Base-by-base conservation (phyloP, 2,797 vertebrate species). In the Lepus oiostolus region DNA sequence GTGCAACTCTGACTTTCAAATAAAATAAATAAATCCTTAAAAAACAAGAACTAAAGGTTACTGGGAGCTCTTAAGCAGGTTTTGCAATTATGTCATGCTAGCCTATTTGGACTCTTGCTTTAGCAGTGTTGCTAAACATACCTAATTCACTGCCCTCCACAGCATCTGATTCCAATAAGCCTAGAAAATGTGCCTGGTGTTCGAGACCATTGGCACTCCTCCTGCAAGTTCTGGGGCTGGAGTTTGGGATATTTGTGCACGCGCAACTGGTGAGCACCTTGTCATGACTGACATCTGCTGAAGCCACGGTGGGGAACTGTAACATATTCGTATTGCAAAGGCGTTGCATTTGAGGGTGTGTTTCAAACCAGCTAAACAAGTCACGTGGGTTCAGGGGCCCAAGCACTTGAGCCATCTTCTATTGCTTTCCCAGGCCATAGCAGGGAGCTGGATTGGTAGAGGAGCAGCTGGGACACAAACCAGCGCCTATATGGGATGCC, bases 321-420 rank as follows among this genome's bases (percentile, higher is more conserved):
- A 10, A 11, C 24, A 26, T 11, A 4, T 16, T 75, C 13, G 30
- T 58, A 12, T 30, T 47, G 28, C 67, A 67, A 30, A 95, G 7
- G 16, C 30, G n/a, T 2, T 74, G 30, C 58, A 84, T 11, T 9
- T 4, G 26, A 13, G n/a, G 13, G 13, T n/a, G 2, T 35, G 68
- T 80, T 92, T 90, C 24, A 67, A 54, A 87, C 85, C 58, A 84
- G 84, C 13, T 14, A 54, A 85, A 24, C 77, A 38, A 35, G 62
- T 86, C 85, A 30, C 7, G 42, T 47, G 42, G 42, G 42, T 47
- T 47, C 9, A 47, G 42, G 42, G 42, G 8, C 42, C 42, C 42
- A 47, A 47, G 42, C 42, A 47, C 42, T 47, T 9, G 42, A 47
- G 42, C 42, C 42, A 47, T 47, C 42, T 47, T 47, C 42, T 47